Evolutionary conservation across 2,113 vertebrate genomes (phyloP).

Genomic region (Clarias magur): DNA sequence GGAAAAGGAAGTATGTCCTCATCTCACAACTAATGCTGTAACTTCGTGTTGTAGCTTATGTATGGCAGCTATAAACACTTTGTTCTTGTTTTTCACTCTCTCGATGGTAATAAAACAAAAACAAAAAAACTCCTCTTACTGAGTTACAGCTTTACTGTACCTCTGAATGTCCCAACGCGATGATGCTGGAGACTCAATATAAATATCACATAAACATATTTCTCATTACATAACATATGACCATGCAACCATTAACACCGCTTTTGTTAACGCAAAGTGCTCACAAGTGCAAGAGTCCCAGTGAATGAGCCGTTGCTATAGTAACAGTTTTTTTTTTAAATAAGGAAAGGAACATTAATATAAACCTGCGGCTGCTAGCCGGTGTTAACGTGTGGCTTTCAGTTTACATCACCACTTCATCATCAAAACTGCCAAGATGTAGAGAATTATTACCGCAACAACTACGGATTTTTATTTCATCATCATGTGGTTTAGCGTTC

Average conservation of each 20-base stretch:
- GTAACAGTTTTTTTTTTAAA: neutral
- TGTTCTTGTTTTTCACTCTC: neutral
- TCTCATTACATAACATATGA: neutral
- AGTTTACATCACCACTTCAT: neutral
- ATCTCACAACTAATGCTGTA: neutral
- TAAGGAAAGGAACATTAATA: neutral
- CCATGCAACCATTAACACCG: too few relatives aligned
- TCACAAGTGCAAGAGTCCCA: too few relatives aligned
- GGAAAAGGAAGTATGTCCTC: conserved; percentile 83
- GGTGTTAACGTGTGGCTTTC: neutral
- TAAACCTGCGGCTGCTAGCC: neutral
- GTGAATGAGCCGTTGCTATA: neutral
- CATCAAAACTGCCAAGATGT: neutral
- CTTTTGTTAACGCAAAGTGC: too few relatives aligned
- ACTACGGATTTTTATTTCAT: neutral
- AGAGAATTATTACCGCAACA: neutral
- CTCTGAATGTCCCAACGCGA: neutral
- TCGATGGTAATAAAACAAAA: neutral
- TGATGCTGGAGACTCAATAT: neutral
- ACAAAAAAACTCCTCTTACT: neutral
- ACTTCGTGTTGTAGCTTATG: neutral
- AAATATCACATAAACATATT: neutral
- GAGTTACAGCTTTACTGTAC: too few relatives aligned
- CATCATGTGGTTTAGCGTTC: neutral
- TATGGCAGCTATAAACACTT: neutral